phyloP scores from a whole-genome alignment of 2,113 vertebrate genomes.

The Limanda limanda region DNA sequence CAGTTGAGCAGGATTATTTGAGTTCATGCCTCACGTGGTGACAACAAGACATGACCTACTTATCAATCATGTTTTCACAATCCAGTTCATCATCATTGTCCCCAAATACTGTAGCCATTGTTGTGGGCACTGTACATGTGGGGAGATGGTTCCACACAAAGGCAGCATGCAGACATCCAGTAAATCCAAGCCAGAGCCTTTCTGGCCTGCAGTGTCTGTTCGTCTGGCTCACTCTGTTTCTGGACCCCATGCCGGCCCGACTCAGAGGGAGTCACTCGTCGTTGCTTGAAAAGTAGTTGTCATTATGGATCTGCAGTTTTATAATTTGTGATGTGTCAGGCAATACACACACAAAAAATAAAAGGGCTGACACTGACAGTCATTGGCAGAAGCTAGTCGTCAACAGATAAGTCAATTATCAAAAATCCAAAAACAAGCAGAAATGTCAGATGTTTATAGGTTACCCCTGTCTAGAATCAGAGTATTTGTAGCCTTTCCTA shows the following conservation, averaged over 20 bases:
- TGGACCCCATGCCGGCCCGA: slow-evolving; percentile 13
- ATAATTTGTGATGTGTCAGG: background rate
- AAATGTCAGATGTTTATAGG: background rate
- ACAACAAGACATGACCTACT: slow-evolving; percentile 83
- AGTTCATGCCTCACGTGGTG: slow-evolving; percentile 75
- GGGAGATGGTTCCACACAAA: slow-evolving; percentile 55
- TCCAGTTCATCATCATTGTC: slow-evolving; percentile 74
- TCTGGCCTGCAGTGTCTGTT: slow-evolving; percentile 34
- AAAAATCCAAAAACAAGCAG: background rate
- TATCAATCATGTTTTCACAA: slow-evolving; percentile 76
- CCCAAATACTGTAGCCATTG: slow-evolving; percentile 74
- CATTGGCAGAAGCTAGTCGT: background rate
- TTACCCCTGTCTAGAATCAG: too few relatives aligned
- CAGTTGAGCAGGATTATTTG: slow-evolving; percentile 54
- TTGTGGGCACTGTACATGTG: slow-evolving; percentile 68
- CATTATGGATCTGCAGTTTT: slow-evolving; percentile 1
- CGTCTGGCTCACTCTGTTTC: slow-evolving; percentile 23
- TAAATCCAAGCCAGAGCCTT: slow-evolving; percentile 35
- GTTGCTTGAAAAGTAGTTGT: background rate
- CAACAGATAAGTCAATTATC: background rate
- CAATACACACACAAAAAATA: background rate
- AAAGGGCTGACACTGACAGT: too few relatives aligned
- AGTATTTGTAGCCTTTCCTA: too few relatives aligned
- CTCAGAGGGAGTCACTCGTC: slow-evolving; percentile 8
- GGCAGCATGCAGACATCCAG: slow-evolving; percentile 42